Evolutionary conservation across 2,113 vertebrate genomes (phyloP), one percentile per base, ranked within the genome.

Genomic region (Tylochromis polylepis): DNA sequence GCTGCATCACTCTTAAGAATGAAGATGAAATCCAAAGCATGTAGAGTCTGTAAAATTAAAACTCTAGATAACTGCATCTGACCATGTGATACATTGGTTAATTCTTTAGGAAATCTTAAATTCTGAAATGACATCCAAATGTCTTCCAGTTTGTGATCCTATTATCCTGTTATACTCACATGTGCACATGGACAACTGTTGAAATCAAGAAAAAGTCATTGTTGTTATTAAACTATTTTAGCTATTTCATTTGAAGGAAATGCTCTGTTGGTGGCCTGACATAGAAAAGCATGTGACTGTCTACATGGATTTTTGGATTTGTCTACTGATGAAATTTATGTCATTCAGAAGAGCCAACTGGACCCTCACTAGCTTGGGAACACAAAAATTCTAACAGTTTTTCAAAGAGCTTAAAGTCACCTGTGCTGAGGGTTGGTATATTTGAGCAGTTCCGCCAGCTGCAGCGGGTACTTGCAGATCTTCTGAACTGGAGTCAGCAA

Each of bases 401-500:
- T 46, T 31, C 18, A 53, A 75, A 53, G 27, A 20, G 24, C 6
- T 18, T 70, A 15, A 2, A 6, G 11, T 65, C 90, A 98, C 97
- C 98, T 98, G 95, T 99, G 98, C 82, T 98, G 97, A 34, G 98
- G 98, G 85, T 96, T 98, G 41, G 98, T 99, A 93, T 99, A 99
- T 85, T 99, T 99, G 86, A 99, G 97, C 88, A 99, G 96, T 85
- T 99, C 98, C 0, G 98, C 98, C 91, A 99, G 96, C 70, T 99
- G 98, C 82, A 99, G 95, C 0, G 98, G 98, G 36, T 99, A 99
- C 91, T 99, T 99, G 97, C 98, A 99, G 96, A 99, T 99, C 93
- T 99, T 99, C 96, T 99, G 98, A 78, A 99, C 98, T 0, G 98
- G 98, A 0, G 98, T 99, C 86, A 99, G 97, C 92, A 99, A 94